A percentile compares a stretch with the other conserved stretches of the same genome.
phyloP scores from a whole-genome alignment of 2,113 vertebrate species.

The Montifringilla adamsi region DNA sequence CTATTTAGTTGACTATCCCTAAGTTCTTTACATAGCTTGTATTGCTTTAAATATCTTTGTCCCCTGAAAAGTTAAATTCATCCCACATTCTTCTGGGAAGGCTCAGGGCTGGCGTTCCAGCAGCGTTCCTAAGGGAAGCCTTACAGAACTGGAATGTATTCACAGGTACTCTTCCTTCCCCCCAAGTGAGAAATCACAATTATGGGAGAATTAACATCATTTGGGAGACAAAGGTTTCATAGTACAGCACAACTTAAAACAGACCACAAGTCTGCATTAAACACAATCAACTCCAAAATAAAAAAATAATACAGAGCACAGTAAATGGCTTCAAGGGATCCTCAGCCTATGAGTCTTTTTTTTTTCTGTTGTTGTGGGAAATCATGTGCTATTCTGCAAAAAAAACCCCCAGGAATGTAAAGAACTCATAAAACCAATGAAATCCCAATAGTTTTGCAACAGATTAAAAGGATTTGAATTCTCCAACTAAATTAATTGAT shows the following conservation, averaged over 20 bases:
- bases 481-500: neutral
- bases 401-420: neutral
- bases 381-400: neutral
- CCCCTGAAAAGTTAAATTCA: slow-evolving; percentile 27
- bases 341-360: neutral
- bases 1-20: slow-evolving; percentile 2
- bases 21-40: slow-evolving; percentile 29
- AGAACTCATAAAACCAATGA: neutral
- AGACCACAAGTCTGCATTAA: slow-evolving; percentile 16
- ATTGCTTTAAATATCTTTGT: slow-evolving; percentile 54
- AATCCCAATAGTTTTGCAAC: neutral
- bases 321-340: neutral
- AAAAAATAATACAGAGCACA: neutral
- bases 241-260: slow-evolving; percentile 1
- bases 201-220: neutral
- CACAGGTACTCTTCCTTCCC: neutral
- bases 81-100: slow-evolving; percentile 6
- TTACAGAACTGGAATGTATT: neutral
- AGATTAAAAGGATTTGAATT: neutral
- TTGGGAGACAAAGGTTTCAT: neutral
- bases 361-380: neutral
- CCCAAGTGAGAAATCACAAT: neutral
- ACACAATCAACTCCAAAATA: neutral
- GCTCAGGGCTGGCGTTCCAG: neutral
- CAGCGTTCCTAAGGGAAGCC: neutral